These are phyloP conservation scores for Morus bassanus DNA, from an alignment of 2,797 vertebrate genomes.

Conservation along the genomic window DNA sequence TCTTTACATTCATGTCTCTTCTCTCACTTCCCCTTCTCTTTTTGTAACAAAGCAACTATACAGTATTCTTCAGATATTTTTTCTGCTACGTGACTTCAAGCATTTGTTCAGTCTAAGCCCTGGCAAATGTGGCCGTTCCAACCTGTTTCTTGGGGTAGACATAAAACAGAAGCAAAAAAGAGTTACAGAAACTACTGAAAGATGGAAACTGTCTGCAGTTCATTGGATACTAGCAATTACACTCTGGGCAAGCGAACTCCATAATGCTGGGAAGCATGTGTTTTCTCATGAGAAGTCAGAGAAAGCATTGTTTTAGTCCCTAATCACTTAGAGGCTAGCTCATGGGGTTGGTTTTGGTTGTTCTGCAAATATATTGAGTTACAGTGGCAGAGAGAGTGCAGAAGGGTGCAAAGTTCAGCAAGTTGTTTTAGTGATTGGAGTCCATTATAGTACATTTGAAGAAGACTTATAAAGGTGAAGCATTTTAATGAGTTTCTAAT, in stretches of 20 bases:
- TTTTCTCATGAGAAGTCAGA: conserved; percentile 60
- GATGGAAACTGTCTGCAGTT: conserved; percentile 46
- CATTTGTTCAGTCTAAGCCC: neutral
- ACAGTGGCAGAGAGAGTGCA: conserved; percentile 33
- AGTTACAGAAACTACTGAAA: conserved; percentile 8
- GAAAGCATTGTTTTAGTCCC: conserved; percentile 35
- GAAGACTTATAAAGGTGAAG: conserved; percentile 9
- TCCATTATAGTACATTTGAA: neutral
- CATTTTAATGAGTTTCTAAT: conserved; percentile 27
- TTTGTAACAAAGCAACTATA: neutral
- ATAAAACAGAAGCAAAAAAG: conserved; percentile 2
- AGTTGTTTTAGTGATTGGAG: neutral
- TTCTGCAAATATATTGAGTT: conserved; percentile 53
- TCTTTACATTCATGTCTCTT: neutral
- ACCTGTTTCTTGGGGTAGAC: neutral
- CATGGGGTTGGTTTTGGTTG: conserved; percentile 44
- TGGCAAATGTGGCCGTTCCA: neutral
- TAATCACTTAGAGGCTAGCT: conserved; percentile 32
- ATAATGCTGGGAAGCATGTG: neutral
- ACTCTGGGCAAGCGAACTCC: neutral
- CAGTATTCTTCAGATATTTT: neutral
- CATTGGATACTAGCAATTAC: conserved; percentile 33
- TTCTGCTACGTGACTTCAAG: neutral
- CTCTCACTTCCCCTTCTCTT: neutral
- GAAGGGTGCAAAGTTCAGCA: conserved; percentile 53